These are phyloP conservation scores for Octodon degus DNA, from an alignment of 2,113 vertebrate genomes.

Conservation along the genomic window DNA sequence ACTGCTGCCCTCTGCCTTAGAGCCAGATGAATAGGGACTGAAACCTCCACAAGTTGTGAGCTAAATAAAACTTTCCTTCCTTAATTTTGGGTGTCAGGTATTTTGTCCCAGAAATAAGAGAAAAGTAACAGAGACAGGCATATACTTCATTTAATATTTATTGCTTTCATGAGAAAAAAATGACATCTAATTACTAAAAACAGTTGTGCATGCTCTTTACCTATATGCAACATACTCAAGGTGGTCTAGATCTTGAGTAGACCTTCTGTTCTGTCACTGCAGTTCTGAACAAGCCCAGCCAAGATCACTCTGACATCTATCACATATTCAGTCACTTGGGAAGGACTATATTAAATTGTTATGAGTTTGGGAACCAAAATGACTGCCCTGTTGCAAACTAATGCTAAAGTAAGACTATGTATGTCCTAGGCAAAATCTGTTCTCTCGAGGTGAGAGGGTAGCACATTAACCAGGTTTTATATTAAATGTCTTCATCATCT, in stretches of 20 bases:
- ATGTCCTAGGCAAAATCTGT: slow-evolving; percentile 74
- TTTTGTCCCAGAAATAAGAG: too few relatives aligned
- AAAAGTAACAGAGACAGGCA: too few relatives aligned
- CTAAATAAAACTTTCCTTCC: too few relatives aligned
- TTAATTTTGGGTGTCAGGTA: too few relatives aligned
- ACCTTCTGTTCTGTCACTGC: slow-evolving; percentile 39
- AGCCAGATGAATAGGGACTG: too few relatives aligned
- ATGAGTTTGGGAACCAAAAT: slow-evolving; percentile 58
- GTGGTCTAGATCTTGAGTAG: not conserved
- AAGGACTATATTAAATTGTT: slow-evolving; percentile 46
- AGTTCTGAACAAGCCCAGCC: not conserved
- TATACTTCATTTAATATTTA: slow-evolving; percentile 45
- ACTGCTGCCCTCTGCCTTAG: too few relatives aligned
- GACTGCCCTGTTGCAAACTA: slow-evolving; percentile 48
- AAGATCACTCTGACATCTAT: slow-evolving; percentile 28
- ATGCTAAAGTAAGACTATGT: slow-evolving; percentile 59
- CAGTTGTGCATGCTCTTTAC: slow-evolving; percentile 16
- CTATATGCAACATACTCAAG: not conserved
- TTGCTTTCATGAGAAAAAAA: slow-evolving; percentile 45
- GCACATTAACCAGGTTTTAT: slow-evolving; percentile 79
- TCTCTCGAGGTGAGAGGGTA: slow-evolving; percentile 75
- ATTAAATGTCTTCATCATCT: slow-evolving; percentile 81
- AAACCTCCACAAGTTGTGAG: too few relatives aligned
- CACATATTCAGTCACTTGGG: slow-evolving; percentile 42
- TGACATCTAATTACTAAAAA: slow-evolving; percentile 8